Evolutionary conservation across 2,113 vertebrate species (phyloP), one percentile per base, ranked within the genome.

Genomic region (Buteo buteo): DNA sequence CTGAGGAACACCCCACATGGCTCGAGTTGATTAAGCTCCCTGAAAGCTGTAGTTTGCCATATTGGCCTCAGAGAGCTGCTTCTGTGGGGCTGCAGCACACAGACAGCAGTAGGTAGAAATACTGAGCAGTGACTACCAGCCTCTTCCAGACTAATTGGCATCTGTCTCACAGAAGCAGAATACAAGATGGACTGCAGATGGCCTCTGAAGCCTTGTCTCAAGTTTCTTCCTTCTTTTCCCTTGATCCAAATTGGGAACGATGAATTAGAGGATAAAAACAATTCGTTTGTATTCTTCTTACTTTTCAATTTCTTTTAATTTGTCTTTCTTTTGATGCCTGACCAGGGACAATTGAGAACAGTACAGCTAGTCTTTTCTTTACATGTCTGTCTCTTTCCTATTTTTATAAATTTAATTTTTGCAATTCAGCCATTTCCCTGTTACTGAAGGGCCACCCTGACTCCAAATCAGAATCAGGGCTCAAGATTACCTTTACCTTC

Each of bases 231-330:
- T 90, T 42, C 2, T 94, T 86, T 83, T 90, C 80, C 79, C 88
- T 88, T 93, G 94, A 95, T 96, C 90, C 96, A 96, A 93, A 95
- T 86, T 86, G 90, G 21, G 92, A 93, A 86, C 78, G 92, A 92
- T 92, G 82, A 96, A 96, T 96, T 96, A 91, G 82, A 85, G 82
- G 82, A 94, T 86, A 96, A 96, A 93, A 95, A 54, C 88, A 92
- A 78, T 90, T 97, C 15, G 0, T 93, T 94, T 83, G 57, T 38
- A 83, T 94, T 86, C 86, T 93, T 92, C 77, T 96, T 90, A 69
- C 90, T 96, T 93, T 96, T 94, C 86, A 93, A 2, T 96, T 96
- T 95, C 90, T 95, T 87, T 89, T 96, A 93, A 96, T 96, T 97
- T 94, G 92, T 86, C 69, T 81, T 64, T 86, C 94, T 93, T 97